Conservation (phyloP, 2,797 vertebrate species). For the Acridotheres tristis region DNA sequence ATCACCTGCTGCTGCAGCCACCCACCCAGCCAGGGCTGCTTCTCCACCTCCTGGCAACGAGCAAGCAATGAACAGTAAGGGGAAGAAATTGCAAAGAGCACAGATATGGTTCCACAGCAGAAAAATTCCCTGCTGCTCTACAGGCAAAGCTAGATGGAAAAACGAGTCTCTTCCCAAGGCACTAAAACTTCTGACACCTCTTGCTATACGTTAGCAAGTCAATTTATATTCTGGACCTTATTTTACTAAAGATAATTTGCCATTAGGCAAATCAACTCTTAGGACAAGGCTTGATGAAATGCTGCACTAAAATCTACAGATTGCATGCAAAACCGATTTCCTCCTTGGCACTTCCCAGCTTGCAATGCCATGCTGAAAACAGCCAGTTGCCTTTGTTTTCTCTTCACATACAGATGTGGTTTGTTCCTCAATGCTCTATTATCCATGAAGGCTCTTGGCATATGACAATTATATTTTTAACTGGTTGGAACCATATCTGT, state of each 20-base stretch:
- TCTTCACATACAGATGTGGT: neutral
- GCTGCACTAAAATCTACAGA: neutral
- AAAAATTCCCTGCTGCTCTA: neutral
- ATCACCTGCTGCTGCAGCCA: neutral
- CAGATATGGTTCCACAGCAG: neutral
- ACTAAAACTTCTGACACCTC: neutral
- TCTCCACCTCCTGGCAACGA: neutral
- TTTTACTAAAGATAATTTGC: neutral
- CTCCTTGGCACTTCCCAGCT: neutral
- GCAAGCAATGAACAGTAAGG: neutral
- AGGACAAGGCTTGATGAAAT: neutral
- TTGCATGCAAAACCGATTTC: neutral
- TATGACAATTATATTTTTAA: neutral
- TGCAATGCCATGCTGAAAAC: neutral
- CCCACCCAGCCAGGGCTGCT: neutral
- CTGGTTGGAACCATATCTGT: neutral
- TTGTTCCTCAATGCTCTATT: neutral
- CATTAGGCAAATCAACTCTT: neutral
- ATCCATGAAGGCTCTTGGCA: neutral
- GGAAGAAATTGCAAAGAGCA: neutral
- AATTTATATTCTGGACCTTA: neutral
- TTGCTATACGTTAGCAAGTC: neutral
- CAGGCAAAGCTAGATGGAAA: neutral
- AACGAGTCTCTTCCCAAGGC: neutral
- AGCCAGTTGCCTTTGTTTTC: neutral